Percentiles rank a stretch among this genome's conserved stretches.
These are phyloP conservation scores for Molorchus minor DNA, from an alignment of 2,888 invertebrate species.

Conservation along the genomic window DNA sequence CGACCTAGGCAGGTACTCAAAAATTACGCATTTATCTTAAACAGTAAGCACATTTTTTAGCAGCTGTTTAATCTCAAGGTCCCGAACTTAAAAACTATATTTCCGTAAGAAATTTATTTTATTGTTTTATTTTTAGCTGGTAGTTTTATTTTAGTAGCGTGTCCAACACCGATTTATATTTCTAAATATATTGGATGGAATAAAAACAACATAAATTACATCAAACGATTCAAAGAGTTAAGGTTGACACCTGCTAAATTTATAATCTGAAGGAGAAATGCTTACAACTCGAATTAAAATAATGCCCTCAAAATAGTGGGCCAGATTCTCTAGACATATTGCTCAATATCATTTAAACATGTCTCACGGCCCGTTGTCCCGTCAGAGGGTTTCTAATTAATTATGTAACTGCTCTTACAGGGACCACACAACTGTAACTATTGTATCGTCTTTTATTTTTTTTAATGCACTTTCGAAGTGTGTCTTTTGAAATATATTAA, in stretches of 20 bases:
- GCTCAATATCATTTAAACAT: conserved; percentile 30
- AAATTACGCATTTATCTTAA: no score
- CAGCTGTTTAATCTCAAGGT: no score
- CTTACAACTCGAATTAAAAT: conserved; percentile 4
- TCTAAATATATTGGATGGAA: conserved; percentile 5
- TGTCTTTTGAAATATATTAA: no score
- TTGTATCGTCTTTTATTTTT: no score
- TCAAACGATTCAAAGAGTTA: conserved; percentile 2
- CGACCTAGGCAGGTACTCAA: no score
- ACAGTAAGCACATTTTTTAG: no score
- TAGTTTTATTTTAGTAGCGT: neutral
- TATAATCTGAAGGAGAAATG: neutral
- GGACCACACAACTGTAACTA: no score
- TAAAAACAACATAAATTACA: conserved; percentile 15
- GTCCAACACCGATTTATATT: conserved; percentile 9
- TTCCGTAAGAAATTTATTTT: no score
- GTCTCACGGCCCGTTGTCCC: conserved; percentile 28
- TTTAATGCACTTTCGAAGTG: no score
- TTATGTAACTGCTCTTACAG: no score
- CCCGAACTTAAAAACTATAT: no score
- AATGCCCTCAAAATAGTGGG: conserved; percentile 17
- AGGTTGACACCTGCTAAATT: neutral
- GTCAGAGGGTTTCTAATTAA: conserved; percentile 31
- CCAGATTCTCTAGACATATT: conserved; percentile 35
- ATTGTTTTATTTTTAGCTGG: no score